phyloP scores from a whole-genome alignment of 2,797 vertebrate genomes.

The Pseudochromis fuscus region DNA sequence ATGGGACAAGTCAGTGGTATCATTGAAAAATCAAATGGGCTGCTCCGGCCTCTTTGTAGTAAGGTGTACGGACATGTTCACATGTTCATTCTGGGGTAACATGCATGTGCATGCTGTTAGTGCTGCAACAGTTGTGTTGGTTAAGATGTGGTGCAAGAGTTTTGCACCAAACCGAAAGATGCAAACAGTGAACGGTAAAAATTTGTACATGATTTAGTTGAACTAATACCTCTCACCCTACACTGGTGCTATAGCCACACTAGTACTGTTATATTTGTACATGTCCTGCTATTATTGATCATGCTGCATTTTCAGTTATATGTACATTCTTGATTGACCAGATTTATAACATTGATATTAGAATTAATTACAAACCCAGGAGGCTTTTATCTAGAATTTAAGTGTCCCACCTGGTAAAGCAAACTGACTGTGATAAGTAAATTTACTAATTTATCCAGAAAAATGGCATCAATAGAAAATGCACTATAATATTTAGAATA shows the following conservation, averaged over 20 bases:
- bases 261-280: background rate
- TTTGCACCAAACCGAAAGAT: background rate
- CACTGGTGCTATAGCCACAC: background rate
- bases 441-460: slow-evolving; percentile 9
- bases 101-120: background rate
- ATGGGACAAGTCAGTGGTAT: background rate
- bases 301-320: background rate
- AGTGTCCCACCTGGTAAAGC: slow-evolving; percentile 17
- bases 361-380: background rate
- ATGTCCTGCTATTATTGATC: background rate
- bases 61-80: background rate
- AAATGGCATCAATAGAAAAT: background rate
- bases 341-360: background rate
- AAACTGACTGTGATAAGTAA: slow-evolving; percentile 30
- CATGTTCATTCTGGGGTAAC: background rate
- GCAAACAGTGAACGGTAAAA: background rate
- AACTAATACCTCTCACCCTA: background rate
- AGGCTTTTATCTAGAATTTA: background rate
- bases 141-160: background rate
- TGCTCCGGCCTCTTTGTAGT: background rate
- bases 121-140: background rate
- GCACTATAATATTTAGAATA: background rate
- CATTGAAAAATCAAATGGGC: too few relatives aligned
- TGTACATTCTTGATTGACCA: background rate
- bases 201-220: background rate